Evolutionary conservation across 92 coral and sea anemone genomes (phyloP).

Genomic region (Umimayanthus kanabou): DNA sequence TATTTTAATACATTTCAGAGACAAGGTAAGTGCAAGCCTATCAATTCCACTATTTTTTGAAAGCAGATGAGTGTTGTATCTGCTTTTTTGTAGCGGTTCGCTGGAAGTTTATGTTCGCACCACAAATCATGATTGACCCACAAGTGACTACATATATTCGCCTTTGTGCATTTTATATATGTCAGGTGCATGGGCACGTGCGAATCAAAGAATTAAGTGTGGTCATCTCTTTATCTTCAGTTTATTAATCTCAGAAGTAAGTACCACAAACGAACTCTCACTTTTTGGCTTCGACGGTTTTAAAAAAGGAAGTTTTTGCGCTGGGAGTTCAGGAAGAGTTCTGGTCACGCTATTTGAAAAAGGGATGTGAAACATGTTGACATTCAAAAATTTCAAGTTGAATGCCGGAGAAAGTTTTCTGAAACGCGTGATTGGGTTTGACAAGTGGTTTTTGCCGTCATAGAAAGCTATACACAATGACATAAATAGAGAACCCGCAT

Average conservation of each 20-base stretch:
- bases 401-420: neutral
- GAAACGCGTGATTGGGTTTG: neutral
- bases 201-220: neutral
- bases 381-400: neutral
- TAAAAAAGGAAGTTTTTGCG: neutral
- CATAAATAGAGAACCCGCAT: neutral
- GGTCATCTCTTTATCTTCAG: no score
- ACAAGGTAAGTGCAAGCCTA: neutral
- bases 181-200: neutral
- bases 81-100: neutral
- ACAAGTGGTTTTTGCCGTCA: slow-evolving; percentile 14
- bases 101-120: neutral
- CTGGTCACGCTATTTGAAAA: neutral
- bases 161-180: no score
- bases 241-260: neutral
- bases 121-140: no score
- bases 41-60: neutral
- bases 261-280: neutral
- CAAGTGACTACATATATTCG: no score
- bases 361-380: neutral
- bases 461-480: neutral
- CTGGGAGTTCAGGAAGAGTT: neutral
- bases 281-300: neutral
- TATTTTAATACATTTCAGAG: neutral
- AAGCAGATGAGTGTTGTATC: neutral